Percentiles rank a stretch among this genome's conserved stretches.
phyloP scores from a whole-genome alignment of 1,140 invertebrate genomes.

The Ptiloglossa arizonensis region DNA sequence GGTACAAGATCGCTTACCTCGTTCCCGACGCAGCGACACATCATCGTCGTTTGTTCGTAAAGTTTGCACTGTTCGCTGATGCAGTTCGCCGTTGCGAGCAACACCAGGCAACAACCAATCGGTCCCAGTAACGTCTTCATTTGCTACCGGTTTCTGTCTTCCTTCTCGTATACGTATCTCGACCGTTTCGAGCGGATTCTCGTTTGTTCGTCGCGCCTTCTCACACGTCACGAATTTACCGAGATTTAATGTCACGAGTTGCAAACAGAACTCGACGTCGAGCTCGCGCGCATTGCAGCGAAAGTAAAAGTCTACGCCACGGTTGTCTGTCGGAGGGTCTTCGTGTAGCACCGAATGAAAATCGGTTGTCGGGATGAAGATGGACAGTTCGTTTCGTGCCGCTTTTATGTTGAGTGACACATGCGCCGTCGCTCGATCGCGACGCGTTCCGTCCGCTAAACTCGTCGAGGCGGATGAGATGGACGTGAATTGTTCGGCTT shows the following conservation, averaged over 20 bases:
- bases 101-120: not conserved
- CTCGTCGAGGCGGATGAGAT: conserved; percentile 8
- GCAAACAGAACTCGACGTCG: not conserved
- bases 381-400: conserved; percentile 70
- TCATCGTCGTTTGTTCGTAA: conserved; percentile 47
- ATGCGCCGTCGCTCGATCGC: not conserved
- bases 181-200: not conserved
- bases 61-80: conserved; percentile 63
- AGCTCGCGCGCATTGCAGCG: not conserved
- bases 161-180: not conserved
- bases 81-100: conserved; percentile 22
- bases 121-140: conserved; percentile 4
- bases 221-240: no score
- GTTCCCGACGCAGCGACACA: conserved; percentile 62
- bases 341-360: not conserved
- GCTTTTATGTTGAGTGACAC: conserved; percentile 72
- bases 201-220: no score
- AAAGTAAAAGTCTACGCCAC: not conserved
- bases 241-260: no score
- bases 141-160: not conserved
- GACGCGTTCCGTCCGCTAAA: conserved; percentile 6
- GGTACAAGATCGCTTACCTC: no score
- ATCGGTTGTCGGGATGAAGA: conserved; percentile 63
- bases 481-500: not conserved
- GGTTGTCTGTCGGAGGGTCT: not conserved